phyloP scores from a whole-genome alignment of 2,113 vertebrate genomes.

The Anarrhichthys ocellatus region DNA sequence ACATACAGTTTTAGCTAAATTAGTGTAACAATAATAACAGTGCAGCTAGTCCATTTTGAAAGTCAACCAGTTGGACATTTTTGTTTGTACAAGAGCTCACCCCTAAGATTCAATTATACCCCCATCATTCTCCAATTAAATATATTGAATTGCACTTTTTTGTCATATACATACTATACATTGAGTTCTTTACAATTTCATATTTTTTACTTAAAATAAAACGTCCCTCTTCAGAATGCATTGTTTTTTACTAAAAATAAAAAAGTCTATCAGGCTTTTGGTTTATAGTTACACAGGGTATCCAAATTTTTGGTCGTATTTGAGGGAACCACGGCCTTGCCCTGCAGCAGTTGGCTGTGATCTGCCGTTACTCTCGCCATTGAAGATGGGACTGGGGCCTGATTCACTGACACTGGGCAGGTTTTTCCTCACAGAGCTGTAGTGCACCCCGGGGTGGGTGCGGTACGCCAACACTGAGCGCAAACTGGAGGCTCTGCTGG shows the following conservation, averaged over 20 bases:
- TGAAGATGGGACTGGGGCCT: slow-evolving; percentile 11
- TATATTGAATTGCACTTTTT: slow-evolving; percentile 29
- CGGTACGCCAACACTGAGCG: slow-evolving; percentile 79
- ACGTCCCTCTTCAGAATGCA: neutral
- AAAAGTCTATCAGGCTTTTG: neutral
- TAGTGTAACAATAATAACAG: neutral
- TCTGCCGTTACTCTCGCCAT: slow-evolving; percentile 1
- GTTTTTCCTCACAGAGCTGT: slow-evolving; percentile 59
- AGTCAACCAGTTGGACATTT: slow-evolving; percentile 16
- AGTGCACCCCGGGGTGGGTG: slow-evolving; percentile 72
- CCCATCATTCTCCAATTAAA: slow-evolving; percentile 35
- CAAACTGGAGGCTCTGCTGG: slow-evolving; percentile 77
- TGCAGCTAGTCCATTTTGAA: slow-evolving; percentile 24
- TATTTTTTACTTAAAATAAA: neutral
- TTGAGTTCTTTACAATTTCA: neutral
- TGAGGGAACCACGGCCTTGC: slow-evolving; percentile 4
- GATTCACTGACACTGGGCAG: slow-evolving; percentile 48
- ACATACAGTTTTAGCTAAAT: slow-evolving; percentile 28
- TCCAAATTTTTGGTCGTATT: slow-evolving; percentile 79
- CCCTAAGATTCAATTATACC: slow-evolving; percentile 14
- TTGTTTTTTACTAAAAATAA: neutral
- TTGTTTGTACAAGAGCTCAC: slow-evolving; percentile 19
- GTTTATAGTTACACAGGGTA: slow-evolving; percentile 75
- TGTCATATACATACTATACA: slow-evolving; percentile 30
- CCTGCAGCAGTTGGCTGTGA: neutral